A percentile compares a stretch with the other conserved stretches of the same genome.
Conservation (phyloP, 2,888 invertebrate genomes). For the Agonopterix arenella region DNA sequence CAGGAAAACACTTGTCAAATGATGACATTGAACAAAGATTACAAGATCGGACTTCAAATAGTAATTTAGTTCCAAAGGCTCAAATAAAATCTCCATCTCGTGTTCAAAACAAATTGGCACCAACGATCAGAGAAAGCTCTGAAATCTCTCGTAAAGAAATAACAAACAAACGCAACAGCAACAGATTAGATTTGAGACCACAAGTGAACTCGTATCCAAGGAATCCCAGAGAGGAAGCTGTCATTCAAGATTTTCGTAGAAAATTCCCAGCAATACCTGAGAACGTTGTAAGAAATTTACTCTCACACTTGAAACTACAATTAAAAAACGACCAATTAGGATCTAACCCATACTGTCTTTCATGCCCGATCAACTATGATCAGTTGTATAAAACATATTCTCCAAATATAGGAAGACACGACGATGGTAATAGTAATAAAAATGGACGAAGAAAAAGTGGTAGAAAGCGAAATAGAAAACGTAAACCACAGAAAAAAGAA, state of each 20-base stretch:
- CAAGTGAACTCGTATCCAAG: neutral
- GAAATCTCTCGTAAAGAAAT: too few species aligned
- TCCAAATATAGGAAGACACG: neutral
- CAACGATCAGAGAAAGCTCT: too few species aligned
- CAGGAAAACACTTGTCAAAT: too few species aligned
- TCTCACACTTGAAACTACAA: slow-evolving; percentile 19
- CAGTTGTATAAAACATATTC: slow-evolving; percentile 18
- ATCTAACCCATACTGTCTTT: slow-evolving; percentile 11
- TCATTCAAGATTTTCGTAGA: slow-evolving; percentile 16
- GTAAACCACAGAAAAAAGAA: neutral
- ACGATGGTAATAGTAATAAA: slow-evolving; percentile 11
- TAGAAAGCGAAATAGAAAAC: slow-evolving; percentile 6
- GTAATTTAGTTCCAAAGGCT: too few species aligned
- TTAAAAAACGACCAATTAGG: slow-evolving; percentile 9
- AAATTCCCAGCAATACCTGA: slow-evolving; percentile 26
- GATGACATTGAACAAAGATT: too few species aligned
- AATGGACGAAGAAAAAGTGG: slow-evolving; percentile 9
- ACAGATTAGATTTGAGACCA: neutral
- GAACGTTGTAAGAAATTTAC: slow-evolving; percentile 15
- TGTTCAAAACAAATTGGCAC: too few species aligned
- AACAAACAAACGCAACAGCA: neutral
- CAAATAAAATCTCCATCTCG: too few species aligned
- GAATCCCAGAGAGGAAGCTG: slow-evolving; percentile 13
- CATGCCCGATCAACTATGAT: slow-evolving; percentile 16
- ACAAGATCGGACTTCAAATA: too few species aligned